Conservation (phyloP, 2,797 vertebrate species). For the Danio tinwini region DNA sequence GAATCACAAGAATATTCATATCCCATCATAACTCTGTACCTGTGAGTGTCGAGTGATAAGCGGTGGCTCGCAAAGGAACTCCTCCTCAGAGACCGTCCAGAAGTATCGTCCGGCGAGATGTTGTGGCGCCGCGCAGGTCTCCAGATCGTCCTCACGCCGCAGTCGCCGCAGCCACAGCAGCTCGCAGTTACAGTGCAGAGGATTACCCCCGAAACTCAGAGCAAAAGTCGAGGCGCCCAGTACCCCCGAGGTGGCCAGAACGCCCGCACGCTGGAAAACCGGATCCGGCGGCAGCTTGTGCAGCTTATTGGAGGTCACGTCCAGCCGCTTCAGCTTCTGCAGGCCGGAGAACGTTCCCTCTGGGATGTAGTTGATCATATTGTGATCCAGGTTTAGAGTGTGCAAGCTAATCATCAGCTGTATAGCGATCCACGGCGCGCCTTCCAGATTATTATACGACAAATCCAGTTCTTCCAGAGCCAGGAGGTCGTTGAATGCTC, state of each 20-base stretch:
- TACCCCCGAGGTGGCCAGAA: conserved; percentile 92
- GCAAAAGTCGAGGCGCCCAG: conserved; percentile 90
- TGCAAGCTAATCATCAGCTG: conserved; percentile 97
- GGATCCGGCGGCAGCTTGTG: conserved; percentile 98
- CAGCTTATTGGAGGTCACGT: conserved; percentile 97
- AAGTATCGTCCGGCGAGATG: conserved; percentile 95
- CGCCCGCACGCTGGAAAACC: conserved; percentile 94
- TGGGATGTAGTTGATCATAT: conserved; percentile 98
- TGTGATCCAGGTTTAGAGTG: conserved; percentile 96
- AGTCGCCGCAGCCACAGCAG: conserved; percentile 93
- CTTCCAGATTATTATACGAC: conserved; percentile 97
- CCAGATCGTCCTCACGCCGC: conserved; percentile 92
- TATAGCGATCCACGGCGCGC: conserved; percentile 95
- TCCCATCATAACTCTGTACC: too few species aligned
- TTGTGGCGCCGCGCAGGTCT: conserved; percentile 93
- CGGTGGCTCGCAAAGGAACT: conserved; percentile 96
- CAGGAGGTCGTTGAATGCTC: conserved; percentile 94
- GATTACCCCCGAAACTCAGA: conserved; percentile 96
- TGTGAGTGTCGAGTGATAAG: conserved; percentile 92
- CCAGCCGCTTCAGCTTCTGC: conserved; percentile 96
- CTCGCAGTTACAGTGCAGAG: conserved; percentile 97
- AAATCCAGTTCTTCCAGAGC: conserved; percentile 96
- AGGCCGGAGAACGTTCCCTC: conserved; percentile 97
- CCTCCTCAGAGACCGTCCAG: conserved; percentile 97
- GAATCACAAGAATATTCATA: too few species aligned